Base-by-base conservation (phyloP, 2,888 invertebrate genomes). In the Drosophila basisetae region DNA sequence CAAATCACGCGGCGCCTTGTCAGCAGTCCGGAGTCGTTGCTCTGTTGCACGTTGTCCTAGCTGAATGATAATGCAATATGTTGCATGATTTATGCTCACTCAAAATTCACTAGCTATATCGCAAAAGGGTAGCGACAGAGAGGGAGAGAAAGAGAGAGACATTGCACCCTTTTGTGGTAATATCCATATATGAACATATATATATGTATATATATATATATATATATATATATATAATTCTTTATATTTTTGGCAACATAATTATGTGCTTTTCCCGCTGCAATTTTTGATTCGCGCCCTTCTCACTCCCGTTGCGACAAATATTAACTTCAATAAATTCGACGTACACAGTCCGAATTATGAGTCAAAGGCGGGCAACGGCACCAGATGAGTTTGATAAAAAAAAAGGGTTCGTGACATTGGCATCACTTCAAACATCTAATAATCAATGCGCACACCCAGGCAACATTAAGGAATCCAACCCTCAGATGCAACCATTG, bases 281-380 rank as follows among this genome's bases (percentile, higher is more conserved):
- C 78, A 66, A 68, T 62, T 72, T 68, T 63, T 49, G 18, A n/a
- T 50, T 33, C 54, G 13, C 62, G 52, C 52, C 63, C 50, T 63
- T 37, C 41, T 35, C 55, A 33, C 35, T 28, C 65, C 64, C 52
- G 33, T 54, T 60, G 83, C 72, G 85, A 84, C 85, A 87, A 82
- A 90, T 91, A 91, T 90, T 90, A 90, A 90, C 90, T 91, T 87
- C 91, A 89, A 89, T 89, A 90, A 91, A 91, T 90, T 85, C 80
- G 74, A 79, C 61, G 78, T 73, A 79, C 82, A 86, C 79, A 77
- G 83, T 65, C 64, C 82, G 80, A 89, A 82, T 78, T 83, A 82
- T 82, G 70, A 74, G 53, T 70, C 66, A 76, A 66, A 63, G 60
- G 54, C 47, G 54, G 25, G 10, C 58, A 22, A n/a, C 66, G 59